Base-by-base conservation (phyloP, 2,113 vertebrate species). In the Miniopterus natalensis region DNA sequence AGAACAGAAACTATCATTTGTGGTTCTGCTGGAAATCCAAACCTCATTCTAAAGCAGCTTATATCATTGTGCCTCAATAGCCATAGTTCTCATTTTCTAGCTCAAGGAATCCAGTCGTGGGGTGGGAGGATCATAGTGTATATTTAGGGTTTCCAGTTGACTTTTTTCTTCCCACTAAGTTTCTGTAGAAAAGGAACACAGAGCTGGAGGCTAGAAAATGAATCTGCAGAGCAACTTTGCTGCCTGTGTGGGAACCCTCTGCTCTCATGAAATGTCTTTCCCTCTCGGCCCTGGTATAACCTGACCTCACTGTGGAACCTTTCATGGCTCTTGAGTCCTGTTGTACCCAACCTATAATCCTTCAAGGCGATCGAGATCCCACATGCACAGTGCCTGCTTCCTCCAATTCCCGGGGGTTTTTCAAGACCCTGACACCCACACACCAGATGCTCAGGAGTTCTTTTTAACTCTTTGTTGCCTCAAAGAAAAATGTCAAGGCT, bases 311-410 rank as follows among this genome's bases (percentile, higher is more conserved):
- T 25, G 36, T 10, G 15, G 23, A 78, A 25, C 17, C 10, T 47
- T 5, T 3, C 13, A 1, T 0, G 2, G 21, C 47, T 57, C 86
- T 29, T 25, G 31, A 6, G 63, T 42, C 36, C 40, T 42, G 31
- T 57, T n/a, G 20, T n/a, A 42, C 1, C 49, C 40, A 70, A 45
- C 40, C 51, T 2, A 1, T 29, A 49, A 45, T 11, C n/a, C 29
- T 11, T 1, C 9, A 0, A 17, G 27, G 29, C 8, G 3, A 1
- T 51, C 14, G 2, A 7, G 23, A 73, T 23, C 18, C 13, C 51
- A 27, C 42, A 36, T 21, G 45, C 23, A 23, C 17, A 49, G 27
- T 3, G 25, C 51, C 25, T 15, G 15, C 5, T 57, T 20, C 25
- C 55, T 65, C 53, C 45, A 6, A 1, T 89, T 49, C 8, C 49